Evolutionary conservation across 1,140 invertebrate genomes (phyloP).

Genomic region (Drosophila lini): DNA sequence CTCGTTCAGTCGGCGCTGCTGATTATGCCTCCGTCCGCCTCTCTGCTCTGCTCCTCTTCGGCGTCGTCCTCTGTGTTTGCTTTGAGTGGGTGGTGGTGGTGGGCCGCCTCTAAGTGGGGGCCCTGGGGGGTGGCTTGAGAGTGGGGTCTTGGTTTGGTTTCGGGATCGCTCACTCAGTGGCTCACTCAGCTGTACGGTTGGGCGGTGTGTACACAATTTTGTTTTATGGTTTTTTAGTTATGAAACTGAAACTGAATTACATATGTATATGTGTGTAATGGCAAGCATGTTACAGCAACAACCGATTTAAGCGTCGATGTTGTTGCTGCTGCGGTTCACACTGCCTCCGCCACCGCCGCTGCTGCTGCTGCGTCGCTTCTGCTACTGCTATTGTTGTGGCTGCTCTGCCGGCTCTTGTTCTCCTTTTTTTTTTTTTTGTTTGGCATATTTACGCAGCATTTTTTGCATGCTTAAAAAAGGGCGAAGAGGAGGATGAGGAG

Average conservation of each 20-base stretch:
- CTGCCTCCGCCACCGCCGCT: conserved; percentile 9
- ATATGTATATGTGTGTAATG: conserved; percentile 58
- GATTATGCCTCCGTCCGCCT: conserved; percentile 50
- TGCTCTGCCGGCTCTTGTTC: conserved; percentile 35
- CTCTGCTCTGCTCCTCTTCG: conserved; percentile 6
- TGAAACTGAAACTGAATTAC: conserved; percentile 79
- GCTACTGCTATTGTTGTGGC: conserved; percentile 26
- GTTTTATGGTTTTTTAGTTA: conserved; percentile 81
- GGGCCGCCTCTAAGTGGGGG: neutral
- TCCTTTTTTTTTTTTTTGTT: neutral
- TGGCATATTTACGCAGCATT: conserved; percentile 75
- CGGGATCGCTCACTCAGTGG: conserved; percentile 49
- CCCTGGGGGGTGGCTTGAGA: conserved; percentile 2
- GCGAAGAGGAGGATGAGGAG: no score
- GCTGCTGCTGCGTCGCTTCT: conserved; percentile 9
- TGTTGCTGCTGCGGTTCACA: conserved; percentile 29
- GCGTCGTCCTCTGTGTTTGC: conserved; percentile 23
- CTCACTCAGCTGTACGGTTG: conserved; percentile 28
- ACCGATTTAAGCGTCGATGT: conserved; percentile 61
- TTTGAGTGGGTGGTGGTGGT: conserved; percentile 15
- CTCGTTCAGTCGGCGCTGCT: conserved; percentile 50
- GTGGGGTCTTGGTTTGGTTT: conserved; percentile 26
- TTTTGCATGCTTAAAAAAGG: conserved; percentile 50
- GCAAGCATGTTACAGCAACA: conserved; percentile 46
- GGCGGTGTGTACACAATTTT: conserved; percentile 72